Evolutionary conservation across 2,888 invertebrate genomes (phyloP).

Genomic region (Lycophotia porphyrea): DNA sequence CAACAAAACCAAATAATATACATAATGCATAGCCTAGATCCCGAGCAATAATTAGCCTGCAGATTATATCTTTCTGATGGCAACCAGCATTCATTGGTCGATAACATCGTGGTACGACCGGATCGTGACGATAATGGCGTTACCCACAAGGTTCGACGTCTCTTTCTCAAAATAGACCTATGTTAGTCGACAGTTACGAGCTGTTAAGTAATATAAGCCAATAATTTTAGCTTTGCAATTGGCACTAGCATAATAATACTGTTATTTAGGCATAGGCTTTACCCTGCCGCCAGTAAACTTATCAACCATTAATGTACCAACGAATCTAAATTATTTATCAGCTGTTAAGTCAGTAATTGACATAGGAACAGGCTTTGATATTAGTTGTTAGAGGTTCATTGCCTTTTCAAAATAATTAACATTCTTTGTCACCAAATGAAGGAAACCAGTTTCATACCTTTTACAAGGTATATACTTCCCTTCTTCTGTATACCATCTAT

Average conservation of each 20-base stretch:
- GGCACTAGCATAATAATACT: constrained; percentile 33
- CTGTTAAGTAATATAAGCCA: constrained; percentile 56
- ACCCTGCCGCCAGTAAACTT: constrained; percentile 25
- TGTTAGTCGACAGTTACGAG: constrained; percentile 48
- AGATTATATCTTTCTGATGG: constrained; percentile 55
- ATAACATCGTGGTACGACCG: constrained; percentile 48
- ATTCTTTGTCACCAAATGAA: neutral
- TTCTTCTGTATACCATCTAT: too few species aligned
- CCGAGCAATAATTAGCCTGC: constrained; percentile 51
- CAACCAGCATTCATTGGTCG: constrained; percentile 58
- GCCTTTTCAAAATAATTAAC: neutral
- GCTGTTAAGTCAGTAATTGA: constrained; percentile 18
- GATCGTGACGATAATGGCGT: constrained; percentile 56
- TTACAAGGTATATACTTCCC: too few species aligned
- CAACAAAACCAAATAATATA: constrained; percentile 36
- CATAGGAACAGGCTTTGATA: neutral
- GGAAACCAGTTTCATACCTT: neutral
- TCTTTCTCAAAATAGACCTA: constrained; percentile 52
- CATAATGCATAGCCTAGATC: constrained; percentile 23
- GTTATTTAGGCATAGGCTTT: constrained; percentile 32
- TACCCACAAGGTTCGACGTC: constrained; percentile 43
- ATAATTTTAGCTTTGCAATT: constrained; percentile 51
- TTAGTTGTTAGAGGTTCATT: neutral
- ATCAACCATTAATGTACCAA: constrained; percentile 31
- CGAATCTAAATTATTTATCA: constrained; percentile 42